These are phyloP conservation scores for Xiphydria camelus DNA, from an alignment of 2,888 invertebrate species.

Conservation along the genomic window DNA sequence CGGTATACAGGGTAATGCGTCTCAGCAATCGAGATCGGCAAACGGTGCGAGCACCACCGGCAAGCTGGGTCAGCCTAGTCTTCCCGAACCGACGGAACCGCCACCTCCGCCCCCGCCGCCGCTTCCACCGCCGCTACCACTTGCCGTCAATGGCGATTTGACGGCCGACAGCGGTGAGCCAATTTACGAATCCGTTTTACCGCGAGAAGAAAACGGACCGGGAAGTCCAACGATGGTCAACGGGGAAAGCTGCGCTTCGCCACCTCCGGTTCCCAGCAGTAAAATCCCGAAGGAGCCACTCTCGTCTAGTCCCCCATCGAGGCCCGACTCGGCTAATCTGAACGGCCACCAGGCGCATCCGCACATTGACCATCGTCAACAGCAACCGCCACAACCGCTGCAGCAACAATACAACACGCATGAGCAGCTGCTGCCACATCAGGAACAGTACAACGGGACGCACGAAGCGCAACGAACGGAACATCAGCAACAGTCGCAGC, in stretches of 20 bases:
- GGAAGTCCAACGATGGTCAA: conserved; percentile 40
- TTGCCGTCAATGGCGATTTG: conserved; percentile 27
- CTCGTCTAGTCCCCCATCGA: conserved; percentile 39
- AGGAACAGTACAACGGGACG: conserved; percentile 5
- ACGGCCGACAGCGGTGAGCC: conserved; percentile 65
- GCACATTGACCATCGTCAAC: conserved; percentile 31
- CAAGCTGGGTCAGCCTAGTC: conserved; percentile 63
- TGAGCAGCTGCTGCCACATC: conserved; percentile 1
- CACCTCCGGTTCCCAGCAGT: conserved; percentile 41
- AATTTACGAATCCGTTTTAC: conserved; percentile 84
- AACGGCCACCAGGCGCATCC: conserved; percentile 26
- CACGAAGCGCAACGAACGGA: not conserved
- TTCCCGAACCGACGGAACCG: conserved; percentile 78
- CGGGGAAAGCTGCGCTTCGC: conserved; percentile 41
- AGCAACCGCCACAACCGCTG: conserved; percentile 27
- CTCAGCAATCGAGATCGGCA: conserved; percentile 34
- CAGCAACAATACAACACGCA: conserved; percentile 10
- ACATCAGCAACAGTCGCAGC: conserved; percentile 7
- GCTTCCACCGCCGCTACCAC: conserved; percentile 49
- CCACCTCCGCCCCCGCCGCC: conserved; percentile 69
- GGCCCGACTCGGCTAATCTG: conserved; percentile 41
- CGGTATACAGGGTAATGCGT: conserved; percentile 22
- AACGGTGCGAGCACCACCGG: conserved; percentile 30
- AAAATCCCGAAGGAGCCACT: conserved; percentile 44
- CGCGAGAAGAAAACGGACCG: conserved; percentile 63